Conservation (phyloP, 2,888 invertebrate species). For the Microdon myrmicae region DNA sequence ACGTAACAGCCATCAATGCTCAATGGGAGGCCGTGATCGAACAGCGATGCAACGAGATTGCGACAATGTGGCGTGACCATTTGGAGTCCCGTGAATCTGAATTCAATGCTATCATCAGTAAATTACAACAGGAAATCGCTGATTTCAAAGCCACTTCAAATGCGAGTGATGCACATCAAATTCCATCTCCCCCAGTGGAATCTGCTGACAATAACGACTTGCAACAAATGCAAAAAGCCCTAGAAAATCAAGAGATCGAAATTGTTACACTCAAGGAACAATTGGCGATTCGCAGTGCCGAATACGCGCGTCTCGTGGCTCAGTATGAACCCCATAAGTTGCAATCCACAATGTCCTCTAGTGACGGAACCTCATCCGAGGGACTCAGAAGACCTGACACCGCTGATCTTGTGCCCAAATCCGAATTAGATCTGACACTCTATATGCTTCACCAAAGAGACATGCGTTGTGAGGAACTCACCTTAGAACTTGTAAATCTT, state of each 20-base stretch:
- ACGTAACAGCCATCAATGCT: constrained; percentile 57
- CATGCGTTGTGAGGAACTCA: constrained; percentile 86
- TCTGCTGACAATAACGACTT: constrained; percentile 56
- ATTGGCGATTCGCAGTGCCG: constrained; percentile 71
- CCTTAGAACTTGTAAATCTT: constrained; percentile 82
- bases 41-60: constrained; percentile 75
- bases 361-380: constrained; percentile 46
- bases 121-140: constrained; percentile 69
- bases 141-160: constrained; percentile 59
- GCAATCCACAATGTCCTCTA: constrained; percentile 58
- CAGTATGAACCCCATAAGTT: constrained; percentile 66
- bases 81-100: constrained; percentile 73
- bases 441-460: constrained; percentile 89
- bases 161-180: constrained; percentile 34
- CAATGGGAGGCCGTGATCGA: constrained; percentile 71
- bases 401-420: constrained; percentile 63
- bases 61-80: constrained; percentile 77
- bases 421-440: constrained; percentile 81
- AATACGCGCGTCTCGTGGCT: constrained; percentile 69
- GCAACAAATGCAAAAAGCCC: constrained; percentile 68
- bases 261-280: constrained; percentile 79
- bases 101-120: constrained; percentile 69
- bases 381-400: constrained; percentile 18
- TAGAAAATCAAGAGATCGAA: constrained; percentile 78
- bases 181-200: constrained; percentile 50